Evolutionary conservation across 1,140 invertebrate species (phyloP), one percentile per base, ranked within the genome.

Genomic region (Pinna nobilis): DNA sequence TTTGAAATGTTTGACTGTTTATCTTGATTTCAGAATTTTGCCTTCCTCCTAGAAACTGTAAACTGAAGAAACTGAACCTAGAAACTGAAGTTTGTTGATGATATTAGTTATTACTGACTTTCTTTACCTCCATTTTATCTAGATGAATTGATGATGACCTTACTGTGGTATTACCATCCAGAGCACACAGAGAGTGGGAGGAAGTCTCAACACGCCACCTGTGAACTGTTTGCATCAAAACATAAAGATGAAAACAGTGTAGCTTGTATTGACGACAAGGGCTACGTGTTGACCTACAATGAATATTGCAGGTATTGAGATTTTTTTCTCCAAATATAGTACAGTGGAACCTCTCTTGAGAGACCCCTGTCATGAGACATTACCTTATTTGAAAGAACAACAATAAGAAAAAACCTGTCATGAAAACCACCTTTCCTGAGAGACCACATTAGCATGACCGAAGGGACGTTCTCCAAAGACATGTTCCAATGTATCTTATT

Each of bases 191-290:
- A 98, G 80, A 93, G 94, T 82, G 96, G 96, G 2, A 91, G 95
- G 6, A 73, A 83, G 76, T 90, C 92, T 25, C 92, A 92, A 25
- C 95, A 97, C 88, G 93, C 94, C 81, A 92, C 93, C 4, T 95
- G 97, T 83, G 97, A 98, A 90, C 94, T 98, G 50, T 99, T 98
- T 90, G 97, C 97, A 30, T 98, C 96, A 2, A 93, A 95, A 65
- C 97, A 98, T 90, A 92, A 94, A 60, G 97, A 98, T 90, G 94
- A 94, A 70, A 97, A 97, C 88, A 97, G 95, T 83, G 97, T 98
- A 30, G 97, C 97, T 60, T 98, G 97, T 88, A 98, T 99, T 81
- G 97, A 99, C 88, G 97, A 99, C 90, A 97, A 97, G 89, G 98
- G 97, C 90, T 98, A 96, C 88, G 97, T 99, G 71, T 92, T 99